Percentiles rank a stretch among this genome's conserved stretches.
phyloP scores from a whole-genome alignment of 2,888 invertebrate genomes.

The Neria commutata region DNA sequence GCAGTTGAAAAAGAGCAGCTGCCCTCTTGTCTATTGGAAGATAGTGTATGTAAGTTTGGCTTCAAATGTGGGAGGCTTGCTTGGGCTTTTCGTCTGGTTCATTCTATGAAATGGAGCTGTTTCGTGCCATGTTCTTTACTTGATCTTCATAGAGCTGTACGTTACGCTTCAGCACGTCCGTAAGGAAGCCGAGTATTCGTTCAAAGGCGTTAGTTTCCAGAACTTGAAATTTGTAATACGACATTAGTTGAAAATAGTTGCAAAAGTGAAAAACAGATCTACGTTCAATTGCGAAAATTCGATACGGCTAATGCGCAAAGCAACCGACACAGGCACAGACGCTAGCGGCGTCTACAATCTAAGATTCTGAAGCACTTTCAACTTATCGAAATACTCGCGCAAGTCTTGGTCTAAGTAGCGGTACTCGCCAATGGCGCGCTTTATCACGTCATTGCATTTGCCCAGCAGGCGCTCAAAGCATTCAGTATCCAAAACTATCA shows the following conservation, averaged over 20 bases:
- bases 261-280: no score
- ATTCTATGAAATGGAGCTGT: constrained; percentile 34
- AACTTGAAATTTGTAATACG: constrained; percentile 63
- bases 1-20: not conserved
- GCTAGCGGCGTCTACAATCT: constrained; percentile 24
- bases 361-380: constrained; percentile 21
- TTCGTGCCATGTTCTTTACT: constrained; percentile 48
- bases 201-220: constrained; percentile 97
- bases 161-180: constrained; percentile 97
- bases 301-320: not conserved
- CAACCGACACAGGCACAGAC: no score
- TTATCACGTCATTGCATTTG: constrained; percentile 54
- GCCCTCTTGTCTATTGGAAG: not conserved
- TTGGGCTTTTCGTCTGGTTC: not conserved
- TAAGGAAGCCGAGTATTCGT: constrained; percentile 93
- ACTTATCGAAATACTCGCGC: constrained; percentile 52
- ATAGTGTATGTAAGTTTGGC: not conserved
- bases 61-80: not conserved
- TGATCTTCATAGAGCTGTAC: constrained; percentile 85
- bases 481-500: constrained; percentile 56
- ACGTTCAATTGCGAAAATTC: not conserved
- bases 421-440: constrained; percentile 58
- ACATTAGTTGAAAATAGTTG: not conserved
- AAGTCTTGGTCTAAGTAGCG: constrained; percentile 60
- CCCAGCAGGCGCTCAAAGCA: constrained; percentile 61